Evolutionary conservation across 2,797 vertebrate genomes (phyloP).

Genomic region (Harpagifer antarcticus): DNA sequence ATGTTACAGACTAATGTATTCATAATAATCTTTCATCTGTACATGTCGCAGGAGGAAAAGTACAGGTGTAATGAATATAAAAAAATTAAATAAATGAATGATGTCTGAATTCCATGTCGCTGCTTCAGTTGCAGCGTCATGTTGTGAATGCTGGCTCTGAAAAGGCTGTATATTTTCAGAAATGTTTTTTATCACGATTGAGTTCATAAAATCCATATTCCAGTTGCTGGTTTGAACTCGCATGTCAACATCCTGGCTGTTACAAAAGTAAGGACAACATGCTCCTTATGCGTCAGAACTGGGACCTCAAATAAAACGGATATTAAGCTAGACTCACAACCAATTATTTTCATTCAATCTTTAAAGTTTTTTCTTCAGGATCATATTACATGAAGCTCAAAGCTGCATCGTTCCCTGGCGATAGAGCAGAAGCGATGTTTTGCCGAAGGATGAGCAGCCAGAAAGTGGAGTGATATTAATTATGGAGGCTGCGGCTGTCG

Average conservation of each 20-base stretch:
- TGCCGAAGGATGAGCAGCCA: slow-evolving; percentile 27
- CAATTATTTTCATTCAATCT: slow-evolving; percentile 28
- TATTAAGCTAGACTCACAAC: slow-evolving; percentile 31
- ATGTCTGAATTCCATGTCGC: no score
- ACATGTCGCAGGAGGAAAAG: background rate
- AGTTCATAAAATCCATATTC: background rate
- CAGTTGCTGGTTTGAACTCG: background rate
- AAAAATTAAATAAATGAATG: no score
- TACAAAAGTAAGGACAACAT: slow-evolving; percentile 13
- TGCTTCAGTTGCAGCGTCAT: background rate
- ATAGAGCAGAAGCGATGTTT: slow-evolving; percentile 24
- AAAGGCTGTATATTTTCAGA: no score
- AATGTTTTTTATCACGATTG: background rate
- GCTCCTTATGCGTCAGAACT: slow-evolving; percentile 38
- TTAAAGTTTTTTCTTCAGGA: slow-evolving; percentile 11
- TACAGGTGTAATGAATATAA: background rate
- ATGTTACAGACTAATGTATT: background rate
- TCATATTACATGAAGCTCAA: slow-evolving; percentile 22
- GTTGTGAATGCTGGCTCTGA: background rate
- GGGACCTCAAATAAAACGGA: slow-evolving; percentile 15
- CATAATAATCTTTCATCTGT: background rate
- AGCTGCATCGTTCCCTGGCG: slow-evolving; percentile 26
- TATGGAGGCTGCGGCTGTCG: slow-evolving; percentile 29
- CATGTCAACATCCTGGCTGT: slow-evolving; percentile 1
- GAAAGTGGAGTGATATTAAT: slow-evolving; percentile 34